phyloP scores from a whole-genome alignment of 2,797 vertebrate genomes.

The Falco cherrug region DNA sequence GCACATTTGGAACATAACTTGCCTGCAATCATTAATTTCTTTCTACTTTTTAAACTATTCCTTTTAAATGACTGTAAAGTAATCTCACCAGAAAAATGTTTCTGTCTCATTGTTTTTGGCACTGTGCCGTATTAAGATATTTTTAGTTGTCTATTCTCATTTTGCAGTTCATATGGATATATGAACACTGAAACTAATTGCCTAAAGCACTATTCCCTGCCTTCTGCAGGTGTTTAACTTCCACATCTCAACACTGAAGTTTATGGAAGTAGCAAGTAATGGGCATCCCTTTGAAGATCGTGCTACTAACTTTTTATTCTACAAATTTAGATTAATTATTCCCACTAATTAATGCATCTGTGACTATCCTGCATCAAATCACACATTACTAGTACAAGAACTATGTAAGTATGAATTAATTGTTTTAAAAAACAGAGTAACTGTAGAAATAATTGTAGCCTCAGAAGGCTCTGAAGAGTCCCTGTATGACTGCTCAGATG shows the following conservation, averaged over 20 bases:
- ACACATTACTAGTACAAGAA: not conserved
- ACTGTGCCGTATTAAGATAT: conserved; percentile 9
- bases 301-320: not conserved
- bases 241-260: not conserved
- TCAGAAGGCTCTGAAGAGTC: not conserved
- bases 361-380: not conserved
- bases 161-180: conserved; percentile 17
- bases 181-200: not conserved
- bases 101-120: conserved; percentile 49
- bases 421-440: not conserved
- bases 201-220: not conserved
- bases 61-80: conserved; percentile 48
- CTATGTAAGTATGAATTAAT: not conserved
- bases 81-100: conserved; percentile 42
- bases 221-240: conserved; percentile 26
- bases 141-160: conserved; percentile 24
- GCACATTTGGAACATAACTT: conserved; percentile 20
- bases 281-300: not conserved
- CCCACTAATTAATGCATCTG: not conserved
- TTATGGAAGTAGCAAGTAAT: not conserved
- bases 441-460: not conserved
- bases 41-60: conserved; percentile 43
- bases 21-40: conserved; percentile 48
- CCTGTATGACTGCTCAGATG: not conserved
- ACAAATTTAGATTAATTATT: not conserved